Base-by-base conservation (phyloP, 2,888 invertebrate species). In the Rhagium mordax region DNA sequence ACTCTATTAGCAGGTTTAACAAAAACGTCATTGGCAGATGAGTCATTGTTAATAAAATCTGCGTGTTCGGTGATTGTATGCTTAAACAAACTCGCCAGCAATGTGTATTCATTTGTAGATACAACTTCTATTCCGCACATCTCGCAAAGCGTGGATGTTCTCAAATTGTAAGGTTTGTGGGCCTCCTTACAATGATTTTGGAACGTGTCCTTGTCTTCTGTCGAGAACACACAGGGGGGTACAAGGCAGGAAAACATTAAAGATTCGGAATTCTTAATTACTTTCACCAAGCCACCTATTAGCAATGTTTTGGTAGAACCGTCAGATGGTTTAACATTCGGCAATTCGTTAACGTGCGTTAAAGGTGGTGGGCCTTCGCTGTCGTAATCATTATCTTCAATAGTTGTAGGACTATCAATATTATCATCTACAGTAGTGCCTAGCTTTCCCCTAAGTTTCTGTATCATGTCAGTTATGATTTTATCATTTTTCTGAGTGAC, bases 101-200 rank as follows among this genome's bases (percentile, higher is more conserved):
- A 57, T 57, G 70, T 79, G 7, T 61, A 69, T 6, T 78, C 79
- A 4, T 41, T 41, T 0, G 76, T 77, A 1, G 70, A 29, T 6
- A 65, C 75, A 2, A 81, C 55, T 21, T 77, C 71, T 3, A 77
- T 65, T 2, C 79, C 79, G 72, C 81, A 82, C 16, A 68, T 78
- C 8, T 79, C 79, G 68, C 82, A 82, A 1, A 81, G 59, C 1
- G 75, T 75, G 7, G 74, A 75, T n/a, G 49, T 74, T 21, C 74
- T 73, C 15, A 79, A 33, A 41, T 67, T 62, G 13, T 51, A 49
- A 6, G 65, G 49, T 10, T 69, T 67, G 72, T 88, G 88, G 1
- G 80, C 81, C n/a, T 81, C 80, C 29, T 79, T 81, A 73, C 86
- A 88, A 75, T 88, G 88, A 21, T 70, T 72, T 57, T 82, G 77